These are phyloP conservation scores for Castor canadensis DNA, from an alignment of 2,113 vertebrate genomes.

Conservation along the genomic window DNA sequence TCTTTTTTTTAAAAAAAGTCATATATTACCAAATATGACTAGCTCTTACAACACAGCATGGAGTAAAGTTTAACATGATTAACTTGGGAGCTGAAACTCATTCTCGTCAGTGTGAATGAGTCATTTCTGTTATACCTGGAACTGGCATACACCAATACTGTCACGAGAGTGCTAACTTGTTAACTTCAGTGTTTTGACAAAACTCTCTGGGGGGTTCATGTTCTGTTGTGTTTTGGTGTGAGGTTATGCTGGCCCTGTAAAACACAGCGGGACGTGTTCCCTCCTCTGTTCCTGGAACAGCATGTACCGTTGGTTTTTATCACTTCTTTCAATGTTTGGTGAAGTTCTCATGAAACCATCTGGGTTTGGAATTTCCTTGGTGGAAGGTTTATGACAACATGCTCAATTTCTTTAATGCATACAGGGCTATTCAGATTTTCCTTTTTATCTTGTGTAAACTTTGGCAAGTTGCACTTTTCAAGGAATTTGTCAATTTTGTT, in stretches of 20 bases:
- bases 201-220: neutral
- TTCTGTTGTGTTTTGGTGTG: neutral
- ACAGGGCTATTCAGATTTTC: neutral
- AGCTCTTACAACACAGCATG: neutral
- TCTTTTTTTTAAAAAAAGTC: neutral
- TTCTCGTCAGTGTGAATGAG: neutral
- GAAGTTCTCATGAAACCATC: neutral
- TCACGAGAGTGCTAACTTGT: too few relatives aligned
- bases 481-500: neutral
- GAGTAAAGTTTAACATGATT: neutral
- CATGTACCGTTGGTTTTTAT: neutral
- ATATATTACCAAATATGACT: neutral
- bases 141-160: too few relatives aligned
- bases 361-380: neutral
- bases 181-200: neutral
- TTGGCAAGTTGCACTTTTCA: neutral
- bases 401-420: neutral
- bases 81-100: neutral
- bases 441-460: neutral
- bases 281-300: neutral
- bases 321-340: neutral
- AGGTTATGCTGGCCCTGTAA: neutral
- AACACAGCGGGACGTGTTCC: neutral
- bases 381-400: neutral
- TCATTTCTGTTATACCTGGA: neutral